phyloP scores from a whole-genome alignment of 2,797 vertebrate species.

The Calcarius lapponicus region DNA sequence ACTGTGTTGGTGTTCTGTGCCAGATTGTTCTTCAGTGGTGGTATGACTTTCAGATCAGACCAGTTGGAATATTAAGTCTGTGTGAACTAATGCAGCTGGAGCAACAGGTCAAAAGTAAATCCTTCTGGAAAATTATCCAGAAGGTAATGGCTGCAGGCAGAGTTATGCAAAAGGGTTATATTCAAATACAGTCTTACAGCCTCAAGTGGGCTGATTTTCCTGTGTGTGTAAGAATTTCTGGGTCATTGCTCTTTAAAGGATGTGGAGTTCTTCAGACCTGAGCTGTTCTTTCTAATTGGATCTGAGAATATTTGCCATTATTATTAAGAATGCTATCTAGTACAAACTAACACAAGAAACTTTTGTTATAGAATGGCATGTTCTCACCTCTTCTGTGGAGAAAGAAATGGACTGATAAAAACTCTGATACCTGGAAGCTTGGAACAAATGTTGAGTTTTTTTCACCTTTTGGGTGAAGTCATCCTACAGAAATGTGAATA shows the following conservation, averaged over 20 bases:
- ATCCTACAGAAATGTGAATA: not conserved
- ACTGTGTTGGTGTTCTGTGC: not conserved
- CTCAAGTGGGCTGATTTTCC: not conserved
- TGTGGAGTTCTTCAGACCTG: not conserved
- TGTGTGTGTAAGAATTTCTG: not conserved
- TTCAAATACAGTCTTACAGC: not conserved
- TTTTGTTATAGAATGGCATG: not conserved
- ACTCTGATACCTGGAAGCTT: not conserved
- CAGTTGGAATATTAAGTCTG: not conserved
- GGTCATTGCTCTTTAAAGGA: not conserved
- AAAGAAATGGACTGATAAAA: not conserved
- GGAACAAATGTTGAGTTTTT: not conserved
- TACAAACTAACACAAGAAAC: not conserved
- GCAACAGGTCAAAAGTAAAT: not conserved
- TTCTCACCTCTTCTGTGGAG: not conserved
- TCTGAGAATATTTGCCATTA: not conserved
- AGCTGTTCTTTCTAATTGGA: not conserved
- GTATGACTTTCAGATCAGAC: not conserved
- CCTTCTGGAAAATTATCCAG: not conserved
- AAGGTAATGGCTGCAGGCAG: not conserved
- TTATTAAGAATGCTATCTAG: not conserved
- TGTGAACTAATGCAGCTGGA: not conserved
- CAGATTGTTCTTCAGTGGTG: not conserved
- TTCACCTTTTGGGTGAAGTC: not conserved
- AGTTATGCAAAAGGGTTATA: not conserved